Evolutionary conservation across 1,140 invertebrate genomes (phyloP).

Genomic region (Bombus sylvicola): DNA sequence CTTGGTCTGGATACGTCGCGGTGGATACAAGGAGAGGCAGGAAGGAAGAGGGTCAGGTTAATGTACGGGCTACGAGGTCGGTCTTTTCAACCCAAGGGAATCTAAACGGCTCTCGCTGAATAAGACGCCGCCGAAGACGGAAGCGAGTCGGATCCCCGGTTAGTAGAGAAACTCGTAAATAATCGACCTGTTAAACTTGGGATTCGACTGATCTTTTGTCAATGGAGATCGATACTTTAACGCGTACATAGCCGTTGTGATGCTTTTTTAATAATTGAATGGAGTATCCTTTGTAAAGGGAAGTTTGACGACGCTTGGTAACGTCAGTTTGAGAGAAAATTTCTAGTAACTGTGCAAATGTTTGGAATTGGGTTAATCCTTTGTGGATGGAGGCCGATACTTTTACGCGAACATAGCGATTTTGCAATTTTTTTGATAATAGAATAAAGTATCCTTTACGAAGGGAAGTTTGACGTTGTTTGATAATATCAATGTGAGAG

Average conservation of each 20-base stretch:
- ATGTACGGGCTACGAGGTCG: constrained; percentile 44
- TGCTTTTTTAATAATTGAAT: not conserved
- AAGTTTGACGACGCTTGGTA: not conserved
- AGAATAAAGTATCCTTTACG: no score
- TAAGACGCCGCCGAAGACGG: constrained; percentile 49
- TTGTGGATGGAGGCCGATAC: not conserved
- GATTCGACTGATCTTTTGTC: not conserved
- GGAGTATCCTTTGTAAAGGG: not conserved
- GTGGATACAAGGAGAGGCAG: not conserved
- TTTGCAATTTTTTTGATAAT: not conserved
- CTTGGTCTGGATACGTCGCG: constrained; percentile 30
- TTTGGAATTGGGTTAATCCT: no score
- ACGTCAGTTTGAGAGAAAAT: not conserved
- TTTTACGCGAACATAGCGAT: not conserved
- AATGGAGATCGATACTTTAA: not conserved
- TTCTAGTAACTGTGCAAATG: not conserved
- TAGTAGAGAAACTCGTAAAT: constrained; percentile 42
- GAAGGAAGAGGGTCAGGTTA: constrained; percentile 48
- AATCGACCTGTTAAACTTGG: not conserved
- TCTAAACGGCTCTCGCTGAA: constrained; percentile 47
- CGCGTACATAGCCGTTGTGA: not conserved
- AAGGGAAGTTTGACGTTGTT: not conserved
- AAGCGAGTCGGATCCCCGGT: constrained; percentile 33
- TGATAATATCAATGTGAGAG: not conserved
- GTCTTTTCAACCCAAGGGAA: constrained; percentile 27